Base-by-base conservation (phyloP, 1,140 invertebrate species). In the Atta cephalotes region DNA sequence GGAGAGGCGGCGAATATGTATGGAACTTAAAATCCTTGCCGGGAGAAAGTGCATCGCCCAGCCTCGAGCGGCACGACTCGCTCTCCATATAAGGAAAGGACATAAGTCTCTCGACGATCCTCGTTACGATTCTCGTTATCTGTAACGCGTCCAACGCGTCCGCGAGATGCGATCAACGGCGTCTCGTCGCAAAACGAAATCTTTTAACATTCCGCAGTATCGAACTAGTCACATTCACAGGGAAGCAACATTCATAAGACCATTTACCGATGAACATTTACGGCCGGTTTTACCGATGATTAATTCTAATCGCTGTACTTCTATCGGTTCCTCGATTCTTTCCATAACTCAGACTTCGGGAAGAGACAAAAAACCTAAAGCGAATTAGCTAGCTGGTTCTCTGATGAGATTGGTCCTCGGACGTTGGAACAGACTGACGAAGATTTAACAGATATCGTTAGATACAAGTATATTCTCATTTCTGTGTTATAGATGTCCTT, bases 41-140 rank as follows among this genome's bases (percentile, higher is more conserved):
- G 80, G 80, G 68, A 82, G 80, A 82, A 82, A 82, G 80, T 82
- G 80, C 80, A 82, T 82, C 80, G 80, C 68, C 68, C 66, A 62
- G 68, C 68, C 80, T 82, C 80, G 80, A 82, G 80, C 68, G 80
- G 70, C 80, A 84, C 70, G 80, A 76, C 71, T 84, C 58, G 25
- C 56, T 56, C 56, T 62, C 70, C 56, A 6, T 84, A 62, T 84
- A 84, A 84, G 80, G 70, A 62, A 76, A 84, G 56, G 39, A 63
- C 56, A 25, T 58, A 68, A 25, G 35, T 56, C 63, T 39, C 63
- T 56, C 49, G 49, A 51, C n/a, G 80, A 84, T 84, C 39, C n/a
- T 74, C 60, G 45, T 49, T 49, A 39, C n/a, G n/a, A 35, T 35
- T 35, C 31, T 35, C 31, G 31, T 39, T 39, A 71, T 58, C 65